These are phyloP conservation scores for Nesoenas mayeri DNA, from an alignment of 2,113 vertebrate species.

Conservation along the genomic window DNA sequence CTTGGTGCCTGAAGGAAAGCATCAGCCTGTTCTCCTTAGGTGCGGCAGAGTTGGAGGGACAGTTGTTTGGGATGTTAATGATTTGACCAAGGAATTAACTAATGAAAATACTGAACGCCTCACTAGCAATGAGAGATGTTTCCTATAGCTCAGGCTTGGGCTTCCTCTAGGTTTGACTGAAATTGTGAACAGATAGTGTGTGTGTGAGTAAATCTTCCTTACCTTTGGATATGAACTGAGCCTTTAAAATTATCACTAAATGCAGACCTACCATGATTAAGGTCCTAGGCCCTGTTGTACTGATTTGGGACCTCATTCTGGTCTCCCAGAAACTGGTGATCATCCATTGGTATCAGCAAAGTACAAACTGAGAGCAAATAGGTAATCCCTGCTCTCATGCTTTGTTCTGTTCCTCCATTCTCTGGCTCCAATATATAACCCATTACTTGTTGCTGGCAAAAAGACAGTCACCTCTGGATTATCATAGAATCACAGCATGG, in stretches of 20 bases:
- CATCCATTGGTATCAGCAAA: neutral
- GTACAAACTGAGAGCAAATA: neutral
- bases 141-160: neutral
- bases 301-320: neutral
- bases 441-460: neutral
- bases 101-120: neutral
- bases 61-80: neutral
- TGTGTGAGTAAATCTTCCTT: neutral
- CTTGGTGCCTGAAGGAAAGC: neutral
- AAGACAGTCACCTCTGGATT: neutral
- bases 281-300: neutral
- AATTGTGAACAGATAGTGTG: neutral
- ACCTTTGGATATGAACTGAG: neutral
- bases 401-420: neutral
- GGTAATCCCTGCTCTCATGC: neutral
- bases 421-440: neutral
- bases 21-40: neutral
- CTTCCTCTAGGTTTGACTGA: neutral
- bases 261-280: neutral
- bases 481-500: neutral
- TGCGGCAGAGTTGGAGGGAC: neutral
- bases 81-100: neutral
- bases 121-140: neutral
- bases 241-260: neutral
- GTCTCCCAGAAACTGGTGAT: neutral